Evolutionary conservation across 2,113 vertebrate genomes (phyloP).

Genomic region (Shinisaurus crocodilurus): DNA sequence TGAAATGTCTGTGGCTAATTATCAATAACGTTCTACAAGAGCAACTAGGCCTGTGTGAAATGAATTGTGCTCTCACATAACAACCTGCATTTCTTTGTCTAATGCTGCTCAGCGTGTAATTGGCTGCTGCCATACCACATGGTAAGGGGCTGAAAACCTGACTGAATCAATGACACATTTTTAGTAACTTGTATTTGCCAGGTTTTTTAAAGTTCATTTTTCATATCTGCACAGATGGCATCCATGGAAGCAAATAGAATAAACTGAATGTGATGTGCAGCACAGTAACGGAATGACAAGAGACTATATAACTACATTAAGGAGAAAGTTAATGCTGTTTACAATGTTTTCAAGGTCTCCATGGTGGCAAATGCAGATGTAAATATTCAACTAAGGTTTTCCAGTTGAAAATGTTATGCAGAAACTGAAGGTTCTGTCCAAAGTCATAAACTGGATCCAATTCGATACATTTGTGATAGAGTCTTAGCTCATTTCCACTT

Average conservation of each 20-base stretch:
- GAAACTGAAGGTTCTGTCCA: background rate
- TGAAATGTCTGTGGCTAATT: background rate
- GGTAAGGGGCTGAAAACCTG: background rate
- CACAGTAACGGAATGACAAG: background rate
- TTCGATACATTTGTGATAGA: background rate
- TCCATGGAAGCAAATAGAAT: background rate
- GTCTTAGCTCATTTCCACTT: constrained; percentile 19
- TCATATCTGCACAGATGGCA: background rate
- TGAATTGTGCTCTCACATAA: background rate
- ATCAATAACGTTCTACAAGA: background rate
- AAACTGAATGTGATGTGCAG: background rate
- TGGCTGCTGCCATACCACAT: background rate
- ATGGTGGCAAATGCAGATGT: constrained; percentile 1
- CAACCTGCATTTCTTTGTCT: background rate
- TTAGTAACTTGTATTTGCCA: background rate
- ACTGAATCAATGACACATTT: background rate
- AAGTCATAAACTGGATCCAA: background rate
- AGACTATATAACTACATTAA: background rate
- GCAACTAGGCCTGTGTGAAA: background rate
- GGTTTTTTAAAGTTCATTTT: background rate
- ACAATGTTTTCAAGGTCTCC: background rate
- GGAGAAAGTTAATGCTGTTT: background rate
- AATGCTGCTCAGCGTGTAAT: background rate
- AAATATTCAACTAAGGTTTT: background rate
- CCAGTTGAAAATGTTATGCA: background rate